These are phyloP conservation scores for Cyclophora albipunctata DNA, from an alignment of 2,888 invertebrate genomes.

Conservation along the genomic window DNA sequence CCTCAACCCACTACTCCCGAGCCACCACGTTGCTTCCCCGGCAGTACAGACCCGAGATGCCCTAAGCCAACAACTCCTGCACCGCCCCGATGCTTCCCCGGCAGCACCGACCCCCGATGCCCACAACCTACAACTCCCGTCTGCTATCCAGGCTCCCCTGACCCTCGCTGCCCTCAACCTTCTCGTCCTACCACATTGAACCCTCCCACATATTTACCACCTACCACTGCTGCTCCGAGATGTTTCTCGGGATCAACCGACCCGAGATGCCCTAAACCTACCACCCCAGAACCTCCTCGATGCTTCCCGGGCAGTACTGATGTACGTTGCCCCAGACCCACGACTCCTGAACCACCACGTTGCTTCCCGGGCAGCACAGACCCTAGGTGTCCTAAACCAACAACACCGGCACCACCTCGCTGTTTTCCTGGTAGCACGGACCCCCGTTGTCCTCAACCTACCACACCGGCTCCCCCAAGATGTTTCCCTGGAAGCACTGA, in stretches of 20 bases:
- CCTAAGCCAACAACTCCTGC: constrained; percentile 27
- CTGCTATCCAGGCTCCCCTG: constrained; percentile 13
- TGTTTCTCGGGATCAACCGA: constrained; percentile 13
- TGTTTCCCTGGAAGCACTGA: constrained; percentile 25
- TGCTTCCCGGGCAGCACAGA: constrained; percentile 7
- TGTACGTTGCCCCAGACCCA: constrained; percentile 6
- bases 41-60: constrained; percentile 17
- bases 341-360: constrained; percentile 5
- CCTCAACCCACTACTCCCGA: constrained; percentile 23
- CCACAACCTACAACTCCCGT: constrained; percentile 26
- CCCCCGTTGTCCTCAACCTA: constrained; percentile 18
- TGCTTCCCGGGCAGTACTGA: constrained; percentile 8
- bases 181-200: constrained; percentile 10
- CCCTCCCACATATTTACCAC: constrained; percentile 24
- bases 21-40: constrained; percentile 17
- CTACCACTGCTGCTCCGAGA: constrained; percentile 1
- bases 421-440: constrained; percentile 15
- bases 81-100: constrained; percentile 23
- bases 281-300: constrained; percentile 8
- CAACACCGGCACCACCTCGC: constrained; percentile 19
- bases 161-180: constrained; percentile 35
- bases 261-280: constrained; percentile 23
- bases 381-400: constrained; percentile 8
- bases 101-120: constrained; percentile 25
- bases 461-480: constrained; percentile 22